Percentiles rank a stretch among this genome's conserved stretches.
Conservation (phyloP, 2,888 invertebrate genomes). For the Archips crataeganus region DNA sequence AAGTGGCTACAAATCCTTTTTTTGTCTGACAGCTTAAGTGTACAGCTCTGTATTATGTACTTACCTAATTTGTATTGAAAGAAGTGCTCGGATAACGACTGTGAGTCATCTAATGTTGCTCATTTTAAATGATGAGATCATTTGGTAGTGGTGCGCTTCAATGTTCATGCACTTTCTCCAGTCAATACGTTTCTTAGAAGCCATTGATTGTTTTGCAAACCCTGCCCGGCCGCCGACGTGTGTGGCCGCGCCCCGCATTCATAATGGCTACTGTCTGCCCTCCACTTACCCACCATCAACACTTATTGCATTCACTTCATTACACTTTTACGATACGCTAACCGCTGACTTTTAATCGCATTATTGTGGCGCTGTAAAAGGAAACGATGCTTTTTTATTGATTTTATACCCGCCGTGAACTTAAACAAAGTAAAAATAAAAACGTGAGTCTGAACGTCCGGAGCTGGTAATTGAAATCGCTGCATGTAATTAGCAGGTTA, state of each 20-base stretch:
- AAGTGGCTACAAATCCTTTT: constrained; percentile 1
- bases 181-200: constrained; percentile 11
- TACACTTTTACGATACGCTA: constrained; percentile 62
- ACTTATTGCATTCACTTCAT: constrained; percentile 61
- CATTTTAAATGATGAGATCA: not conserved
- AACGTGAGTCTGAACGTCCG: constrained; percentile 44
- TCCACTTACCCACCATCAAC: constrained; percentile 41
- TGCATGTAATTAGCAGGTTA: constrained; percentile 79
- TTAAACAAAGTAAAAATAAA: constrained; percentile 32
- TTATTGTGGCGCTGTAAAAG: constrained; percentile 45
- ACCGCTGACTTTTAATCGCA: constrained; percentile 65
- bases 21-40: constrained; percentile 4
- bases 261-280: constrained; percentile 41
- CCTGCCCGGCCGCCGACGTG: constrained; percentile 34
- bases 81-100: not conserved
- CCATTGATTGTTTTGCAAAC: constrained; percentile 28
- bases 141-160: not conserved
- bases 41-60: not conserved
- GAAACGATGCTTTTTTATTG: constrained; percentile 17
- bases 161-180: not conserved
- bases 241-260: constrained; percentile 42
- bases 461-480: constrained; percentile 75
- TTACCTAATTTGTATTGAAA: not conserved
- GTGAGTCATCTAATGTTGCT: not conserved
- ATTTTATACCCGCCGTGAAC: not conserved